phyloP scores from a whole-genome alignment of 2,797 vertebrate genomes.

The Psittacula derbiana region DNA sequence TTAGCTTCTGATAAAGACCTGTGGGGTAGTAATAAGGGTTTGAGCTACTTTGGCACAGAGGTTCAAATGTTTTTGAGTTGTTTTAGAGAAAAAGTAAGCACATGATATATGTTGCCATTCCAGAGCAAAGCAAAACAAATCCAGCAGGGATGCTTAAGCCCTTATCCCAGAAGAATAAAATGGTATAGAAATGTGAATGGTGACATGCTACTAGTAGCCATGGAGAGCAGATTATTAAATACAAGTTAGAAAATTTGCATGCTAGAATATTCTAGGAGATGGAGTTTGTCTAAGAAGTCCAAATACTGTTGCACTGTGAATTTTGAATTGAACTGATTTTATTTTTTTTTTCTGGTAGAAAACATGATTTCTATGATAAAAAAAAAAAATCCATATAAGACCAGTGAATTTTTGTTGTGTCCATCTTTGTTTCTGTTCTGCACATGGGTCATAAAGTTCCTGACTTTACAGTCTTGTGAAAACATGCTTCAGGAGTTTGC shows the following conservation, averaged over 20 bases:
- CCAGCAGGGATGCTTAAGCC: background rate
- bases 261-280: background rate
- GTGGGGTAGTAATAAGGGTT: background rate
- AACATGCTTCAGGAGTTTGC: background rate
- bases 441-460: background rate
- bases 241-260: background rate
- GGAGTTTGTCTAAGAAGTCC: background rate
- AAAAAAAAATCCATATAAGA: background rate
- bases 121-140: background rate
- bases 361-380: background rate
- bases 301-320: background rate
- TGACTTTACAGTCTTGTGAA: background rate
- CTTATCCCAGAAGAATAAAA: background rate
- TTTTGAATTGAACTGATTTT: background rate
- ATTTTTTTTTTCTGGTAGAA: background rate
- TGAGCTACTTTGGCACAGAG: background rate
- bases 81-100: background rate
- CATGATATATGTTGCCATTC: background rate
- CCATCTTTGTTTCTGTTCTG: background rate
- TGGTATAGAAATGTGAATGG: background rate
- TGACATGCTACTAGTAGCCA: background rate
- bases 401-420: accelerated
- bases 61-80: background rate
- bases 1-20: background rate
- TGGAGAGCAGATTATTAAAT: background rate